Evolutionary conservation across 2,113 vertebrate genomes (phyloP).

Genomic region (Jacana jacana): DNA sequence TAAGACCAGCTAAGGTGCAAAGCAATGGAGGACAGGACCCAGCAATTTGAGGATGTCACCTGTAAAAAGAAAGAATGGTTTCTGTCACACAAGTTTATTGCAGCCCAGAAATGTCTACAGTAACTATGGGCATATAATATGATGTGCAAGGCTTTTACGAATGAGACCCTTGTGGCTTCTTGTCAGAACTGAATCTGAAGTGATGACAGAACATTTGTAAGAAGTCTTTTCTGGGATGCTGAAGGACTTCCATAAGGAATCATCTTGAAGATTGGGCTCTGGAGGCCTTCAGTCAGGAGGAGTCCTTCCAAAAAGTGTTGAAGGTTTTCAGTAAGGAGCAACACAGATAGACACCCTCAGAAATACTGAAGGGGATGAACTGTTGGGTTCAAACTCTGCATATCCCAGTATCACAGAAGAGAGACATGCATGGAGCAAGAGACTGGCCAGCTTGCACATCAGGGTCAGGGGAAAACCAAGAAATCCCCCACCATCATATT

Average conservation of each 20-base stretch:
- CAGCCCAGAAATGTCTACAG: slow-evolving; percentile 59
- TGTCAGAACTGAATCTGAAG: slow-evolving; percentile 70
- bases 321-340: slow-evolving; percentile 42
- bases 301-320: slow-evolving; percentile 55
- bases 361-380: neutral
- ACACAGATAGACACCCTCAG: neutral
- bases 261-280: slow-evolving; percentile 44
- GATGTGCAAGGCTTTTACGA: slow-evolving; percentile 62
- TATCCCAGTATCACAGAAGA: neutral
- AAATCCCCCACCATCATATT: neutral
- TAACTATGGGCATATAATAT: slow-evolving; percentile 55
- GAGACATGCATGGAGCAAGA: neutral
- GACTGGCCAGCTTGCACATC: neutral
- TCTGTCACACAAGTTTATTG: slow-evolving; percentile 62
- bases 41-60: slow-evolving; percentile 41
- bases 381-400: neutral
- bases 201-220: slow-evolving; percentile 67
- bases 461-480: neutral
- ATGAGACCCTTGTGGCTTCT: slow-evolving; percentile 65
- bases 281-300: slow-evolving; percentile 18
- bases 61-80: slow-evolving; percentile 54
- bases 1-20: neutral
- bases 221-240: slow-evolving; percentile 47
- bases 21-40: neutral
- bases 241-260: slow-evolving; percentile 59